Percentiles rank a stretch among this genome's conserved stretches.
Conservation (phyloP, 2,113 vertebrate species). For the Forbesichthys agassizii region DNA sequence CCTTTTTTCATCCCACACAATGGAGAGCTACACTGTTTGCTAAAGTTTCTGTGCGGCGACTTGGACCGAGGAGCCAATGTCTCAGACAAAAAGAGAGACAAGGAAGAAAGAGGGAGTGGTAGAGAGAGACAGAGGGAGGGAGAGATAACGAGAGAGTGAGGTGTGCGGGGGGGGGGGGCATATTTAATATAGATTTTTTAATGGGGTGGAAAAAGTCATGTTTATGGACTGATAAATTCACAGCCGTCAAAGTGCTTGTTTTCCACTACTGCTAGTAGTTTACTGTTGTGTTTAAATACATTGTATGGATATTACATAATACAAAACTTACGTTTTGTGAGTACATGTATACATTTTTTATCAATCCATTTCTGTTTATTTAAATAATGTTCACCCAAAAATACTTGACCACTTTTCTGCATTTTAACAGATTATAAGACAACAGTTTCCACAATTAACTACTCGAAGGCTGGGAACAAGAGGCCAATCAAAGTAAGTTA, state of each 20-base stretch:
- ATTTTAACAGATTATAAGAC: slow-evolving; percentile 88
- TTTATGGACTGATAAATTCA: slow-evolving; percentile 57
- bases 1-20: slow-evolving; percentile 84
- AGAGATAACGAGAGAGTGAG: slow-evolving; percentile 41
- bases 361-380: no score
- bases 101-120: slow-evolving; percentile 41
- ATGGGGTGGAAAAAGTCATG: slow-evolving; percentile 35
- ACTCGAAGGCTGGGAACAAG: slow-evolving; percentile 96
- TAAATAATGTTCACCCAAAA: not conserved
- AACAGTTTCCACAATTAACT: slow-evolving; percentile 96
- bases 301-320: no score
- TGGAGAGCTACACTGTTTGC: slow-evolving; percentile 96
- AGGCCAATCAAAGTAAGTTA: slow-evolving; percentile 97
- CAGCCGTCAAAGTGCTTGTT: slow-evolving; percentile 41
- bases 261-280: not conserved
- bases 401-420: slow-evolving; percentile 1
- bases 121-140: slow-evolving; percentile 20
- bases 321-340: no score
- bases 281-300: no score
- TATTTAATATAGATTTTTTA: slow-evolving; percentile 43
- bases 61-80: slow-evolving; percentile 83
- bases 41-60: slow-evolving; percentile 92
- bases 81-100: slow-evolving; percentile 70
- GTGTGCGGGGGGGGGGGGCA: slow-evolving; percentile 1
- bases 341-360: not conserved